phyloP scores from a whole-genome alignment of 2,797 vertebrate genomes.

The Crax fasciolata region DNA sequence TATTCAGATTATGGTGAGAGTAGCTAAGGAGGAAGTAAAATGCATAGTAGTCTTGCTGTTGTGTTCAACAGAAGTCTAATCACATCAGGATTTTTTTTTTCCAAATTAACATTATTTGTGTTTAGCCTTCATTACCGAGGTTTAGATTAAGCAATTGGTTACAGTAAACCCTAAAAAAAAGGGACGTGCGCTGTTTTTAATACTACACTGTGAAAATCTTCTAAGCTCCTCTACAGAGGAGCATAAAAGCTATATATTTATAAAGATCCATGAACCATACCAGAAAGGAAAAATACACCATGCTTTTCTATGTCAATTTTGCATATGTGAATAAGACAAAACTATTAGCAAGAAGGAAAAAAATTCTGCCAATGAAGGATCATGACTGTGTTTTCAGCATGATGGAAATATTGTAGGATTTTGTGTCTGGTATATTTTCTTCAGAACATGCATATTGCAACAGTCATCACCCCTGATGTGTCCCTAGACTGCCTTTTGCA shows the following conservation, averaged over 20 bases:
- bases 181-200: background rate
- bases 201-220: background rate
- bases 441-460: background rate
- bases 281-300: background rate
- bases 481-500: fast-evolving
- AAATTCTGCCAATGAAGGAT: background rate
- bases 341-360: background rate
- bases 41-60: background rate
- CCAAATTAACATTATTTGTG: constrained; percentile 66
- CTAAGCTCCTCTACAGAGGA: background rate
- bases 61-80: constrained; percentile 41
- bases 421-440: background rate
- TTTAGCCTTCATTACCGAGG: constrained; percentile 43
- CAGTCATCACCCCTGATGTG: background rate
- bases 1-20: constrained; percentile 58
- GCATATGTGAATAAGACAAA: background rate
- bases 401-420: background rate
- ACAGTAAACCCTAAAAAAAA: constrained; percentile 12
- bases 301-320: background rate
- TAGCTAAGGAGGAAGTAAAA: constrained; percentile 41
- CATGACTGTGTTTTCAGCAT: background rate
- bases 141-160: constrained; percentile 41
- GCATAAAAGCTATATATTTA: background rate
- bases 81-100: background rate
- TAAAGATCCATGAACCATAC: background rate